A percentile compares a stretch with the other conserved stretches of the same genome.
Conservation (phyloP, 2,797 vertebrate genomes). For the Lacerta agilis region DNA sequence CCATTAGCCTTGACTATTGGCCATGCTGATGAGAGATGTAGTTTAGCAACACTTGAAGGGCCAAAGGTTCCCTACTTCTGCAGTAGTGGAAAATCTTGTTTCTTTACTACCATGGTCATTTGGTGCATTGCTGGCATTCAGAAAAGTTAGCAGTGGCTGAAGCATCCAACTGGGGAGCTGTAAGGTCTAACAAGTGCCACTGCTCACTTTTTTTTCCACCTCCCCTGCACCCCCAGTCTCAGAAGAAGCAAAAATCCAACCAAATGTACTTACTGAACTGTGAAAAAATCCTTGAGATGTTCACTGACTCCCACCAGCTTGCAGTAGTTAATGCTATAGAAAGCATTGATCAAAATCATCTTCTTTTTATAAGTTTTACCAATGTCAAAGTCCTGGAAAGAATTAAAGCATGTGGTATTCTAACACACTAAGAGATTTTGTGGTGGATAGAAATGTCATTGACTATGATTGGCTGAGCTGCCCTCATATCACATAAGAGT, state of each 20-base stretch:
- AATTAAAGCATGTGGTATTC: background rate
- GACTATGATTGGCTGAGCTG: background rate
- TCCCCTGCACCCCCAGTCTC: too few species aligned
- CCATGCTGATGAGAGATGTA: too few species aligned
- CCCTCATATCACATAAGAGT: background rate
- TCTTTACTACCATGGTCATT: background rate
- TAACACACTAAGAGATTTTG: background rate
- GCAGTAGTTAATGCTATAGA: constrained; percentile 84
- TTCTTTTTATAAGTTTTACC: constrained; percentile 90
- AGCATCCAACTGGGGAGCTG: background rate
- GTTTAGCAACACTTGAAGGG: too few species aligned
- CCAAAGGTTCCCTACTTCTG: too few species aligned
- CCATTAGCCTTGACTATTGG: too few species aligned
- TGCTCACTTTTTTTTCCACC: background rate
- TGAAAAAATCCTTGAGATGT: constrained; percentile 83
- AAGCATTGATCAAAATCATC: constrained; percentile 85
- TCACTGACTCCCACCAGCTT: constrained; percentile 83
- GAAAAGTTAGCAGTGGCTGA: background rate
- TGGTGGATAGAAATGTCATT: background rate
- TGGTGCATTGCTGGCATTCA: too few species aligned
- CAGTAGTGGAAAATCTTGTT: background rate
- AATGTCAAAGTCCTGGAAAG: constrained; percentile 89
- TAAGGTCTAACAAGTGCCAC: too few species aligned
- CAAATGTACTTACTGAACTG: constrained; percentile 78
- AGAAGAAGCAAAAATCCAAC: too few species aligned